phyloP scores from a whole-genome alignment of 2,888 invertebrate genomes.

The Lacanobia oleracea region DNA sequence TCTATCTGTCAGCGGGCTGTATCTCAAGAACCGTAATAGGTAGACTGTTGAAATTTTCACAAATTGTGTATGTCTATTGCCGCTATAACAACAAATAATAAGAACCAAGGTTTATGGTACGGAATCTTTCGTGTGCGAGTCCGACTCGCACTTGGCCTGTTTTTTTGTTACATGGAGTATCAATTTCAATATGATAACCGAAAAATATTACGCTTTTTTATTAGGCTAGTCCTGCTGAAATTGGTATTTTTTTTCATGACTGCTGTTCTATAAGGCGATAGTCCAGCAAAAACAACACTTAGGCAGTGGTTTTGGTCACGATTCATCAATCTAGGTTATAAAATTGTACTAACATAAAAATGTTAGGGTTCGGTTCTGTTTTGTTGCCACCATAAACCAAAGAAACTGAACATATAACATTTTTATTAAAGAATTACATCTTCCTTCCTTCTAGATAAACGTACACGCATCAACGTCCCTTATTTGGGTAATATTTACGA shows the following conservation, averaged over 20 bases:
- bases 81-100: too few species aligned
- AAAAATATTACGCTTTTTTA: neutral
- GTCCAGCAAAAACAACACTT: conserved; percentile 11
- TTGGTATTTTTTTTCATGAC: conserved; percentile 21
- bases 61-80: too few species aligned
- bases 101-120: too few species aligned
- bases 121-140: too few species aligned
- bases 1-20: too few species aligned
- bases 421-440: conserved; percentile 62
- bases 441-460: conserved; percentile 52
- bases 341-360: conserved; percentile 35
- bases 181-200: neutral
- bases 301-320: conserved; percentile 10
- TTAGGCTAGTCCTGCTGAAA: neutral
- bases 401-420: conserved; percentile 54
- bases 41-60: too few species aligned
- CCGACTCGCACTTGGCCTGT: too few species aligned
- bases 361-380: conserved; percentile 20
- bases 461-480: conserved; percentile 62
- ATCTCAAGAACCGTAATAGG: too few species aligned
- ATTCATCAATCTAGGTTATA: conserved; percentile 38
- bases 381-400: conserved; percentile 57
- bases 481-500: conserved; percentile 81
- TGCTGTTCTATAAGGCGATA: neutral
- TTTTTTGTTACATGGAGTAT: neutral